phyloP scores from a whole-genome alignment of 2,888 invertebrate species.

The Drosophila anceps region DNA sequence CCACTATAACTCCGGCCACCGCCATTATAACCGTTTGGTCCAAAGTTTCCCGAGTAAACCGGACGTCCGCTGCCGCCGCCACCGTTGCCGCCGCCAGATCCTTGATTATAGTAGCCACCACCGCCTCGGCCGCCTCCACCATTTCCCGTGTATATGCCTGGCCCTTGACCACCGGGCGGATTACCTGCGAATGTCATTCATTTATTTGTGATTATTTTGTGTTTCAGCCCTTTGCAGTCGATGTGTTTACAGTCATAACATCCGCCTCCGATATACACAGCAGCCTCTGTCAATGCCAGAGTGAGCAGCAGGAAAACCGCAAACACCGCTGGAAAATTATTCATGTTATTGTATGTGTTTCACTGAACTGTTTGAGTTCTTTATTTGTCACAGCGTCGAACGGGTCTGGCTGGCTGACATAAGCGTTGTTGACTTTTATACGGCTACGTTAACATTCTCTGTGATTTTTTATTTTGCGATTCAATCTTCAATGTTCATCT shows the following conservation, averaged over 20 bases:
- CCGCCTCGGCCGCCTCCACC: constrained; percentile 25
- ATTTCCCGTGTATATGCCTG: constrained; percentile 61
- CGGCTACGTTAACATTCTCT: constrained; percentile 23
- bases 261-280: constrained; percentile 72
- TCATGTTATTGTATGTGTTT: constrained; percentile 39
- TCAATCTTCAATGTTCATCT: constrained; percentile 23
- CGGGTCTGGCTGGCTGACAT: constrained; percentile 56
- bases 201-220: constrained; percentile 29
- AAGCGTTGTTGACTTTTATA: constrained; percentile 61
- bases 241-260: constrained; percentile 70
- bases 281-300: constrained; percentile 62
- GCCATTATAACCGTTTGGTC: constrained; percentile 53
- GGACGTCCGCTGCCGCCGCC: constrained; percentile 50
- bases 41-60: constrained; percentile 66
- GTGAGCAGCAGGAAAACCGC: constrained; percentile 49
- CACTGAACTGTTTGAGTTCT: constrained; percentile 16
- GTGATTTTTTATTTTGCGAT: constrained; percentile 31
- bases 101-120: constrained; percentile 22
- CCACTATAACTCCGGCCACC: constrained; percentile 32
- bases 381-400: constrained; percentile 41
- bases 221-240: neutral
- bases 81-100: constrained; percentile 8
- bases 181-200: constrained; percentile 60
- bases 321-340: constrained; percentile 41
- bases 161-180: constrained; percentile 65